Conservation (phyloP, 92 coral and sea anemone genomes). For the Palythoa grandis region DNA sequence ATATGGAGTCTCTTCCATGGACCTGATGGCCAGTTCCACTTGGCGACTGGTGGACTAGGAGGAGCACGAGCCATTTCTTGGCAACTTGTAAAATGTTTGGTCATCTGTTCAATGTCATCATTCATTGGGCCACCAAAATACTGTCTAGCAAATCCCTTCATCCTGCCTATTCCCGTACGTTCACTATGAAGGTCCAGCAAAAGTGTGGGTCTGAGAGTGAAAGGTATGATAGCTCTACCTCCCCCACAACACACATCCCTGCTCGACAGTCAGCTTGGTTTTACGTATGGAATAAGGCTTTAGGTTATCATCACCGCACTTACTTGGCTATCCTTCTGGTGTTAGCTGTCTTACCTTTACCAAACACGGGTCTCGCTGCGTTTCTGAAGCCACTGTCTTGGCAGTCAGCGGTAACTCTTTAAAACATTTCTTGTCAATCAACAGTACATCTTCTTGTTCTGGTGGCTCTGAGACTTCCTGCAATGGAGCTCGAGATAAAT, state of each 20-base stretch:
- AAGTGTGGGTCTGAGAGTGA: too few relatives aligned
- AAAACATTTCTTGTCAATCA: conserved; percentile 11
- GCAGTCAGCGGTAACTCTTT: conserved; percentile 42
- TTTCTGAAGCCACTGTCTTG: conserved; percentile 49
- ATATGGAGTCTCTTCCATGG: neutral
- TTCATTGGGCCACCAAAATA: conserved; percentile 1
- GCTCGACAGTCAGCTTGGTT: conserved; percentile 19
- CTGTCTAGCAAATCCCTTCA: neutral
- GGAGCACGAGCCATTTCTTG: neutral
- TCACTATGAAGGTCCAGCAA: conserved; percentile 7
- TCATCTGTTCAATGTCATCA: neutral
- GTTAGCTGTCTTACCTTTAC: conserved; percentile 28
- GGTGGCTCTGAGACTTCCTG: conserved; percentile 15
- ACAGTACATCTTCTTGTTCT: conserved; percentile 39
- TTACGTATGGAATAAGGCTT: conserved; percentile 13
- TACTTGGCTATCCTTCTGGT: conserved; percentile 25
- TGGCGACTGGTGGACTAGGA: conserved; percentile 10
- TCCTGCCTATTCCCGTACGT: neutral
- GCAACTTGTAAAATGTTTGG: too few relatives aligned
- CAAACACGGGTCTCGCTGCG: conserved; percentile 42
- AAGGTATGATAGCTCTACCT: too few relatives aligned
- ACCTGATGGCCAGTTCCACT: conserved; percentile 16
- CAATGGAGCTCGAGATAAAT: conserved; percentile 52
- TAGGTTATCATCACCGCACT: neutral
- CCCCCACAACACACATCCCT: conserved; percentile 21